These are phyloP conservation scores for Aix galericulata DNA, from an alignment of 2,113 vertebrate species.

Conservation along the genomic window DNA sequence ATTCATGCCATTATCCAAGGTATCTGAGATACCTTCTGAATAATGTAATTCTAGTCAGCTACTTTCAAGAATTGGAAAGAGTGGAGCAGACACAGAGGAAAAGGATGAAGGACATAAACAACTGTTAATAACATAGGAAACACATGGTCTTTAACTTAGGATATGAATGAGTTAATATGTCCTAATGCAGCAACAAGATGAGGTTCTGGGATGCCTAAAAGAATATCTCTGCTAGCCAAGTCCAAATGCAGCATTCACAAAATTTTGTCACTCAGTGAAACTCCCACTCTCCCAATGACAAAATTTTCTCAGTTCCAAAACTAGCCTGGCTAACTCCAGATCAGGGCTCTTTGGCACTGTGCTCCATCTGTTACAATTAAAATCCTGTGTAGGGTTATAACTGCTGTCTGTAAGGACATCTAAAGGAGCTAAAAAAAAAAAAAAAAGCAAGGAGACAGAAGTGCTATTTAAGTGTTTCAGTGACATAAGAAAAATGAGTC, in stretches of 20 bases:
- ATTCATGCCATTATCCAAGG: background rate
- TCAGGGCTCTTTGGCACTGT: background rate
- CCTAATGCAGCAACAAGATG: background rate
- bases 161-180: background rate
- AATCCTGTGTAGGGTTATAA: background rate
- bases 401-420: background rate
- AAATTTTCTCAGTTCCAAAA: constrained; percentile 2
- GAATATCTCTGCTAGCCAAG: background rate
- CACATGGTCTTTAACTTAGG: background rate
- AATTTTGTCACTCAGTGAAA: background rate
- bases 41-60: background rate
- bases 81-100: background rate
- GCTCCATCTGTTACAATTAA: background rate
- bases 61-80: background rate
- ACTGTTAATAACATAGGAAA: background rate
- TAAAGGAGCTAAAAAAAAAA: background rate
- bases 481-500: constrained; percentile 10
- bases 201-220: background rate
- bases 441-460: background rate
- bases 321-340: background rate
- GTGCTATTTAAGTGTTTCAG: background rate
- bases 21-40: background rate
- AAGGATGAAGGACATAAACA: background rate
- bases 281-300: background rate
- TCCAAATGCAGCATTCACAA: background rate